Conservation (phyloP, 2,888 invertebrate species). For the Tachina lurida region DNA sequence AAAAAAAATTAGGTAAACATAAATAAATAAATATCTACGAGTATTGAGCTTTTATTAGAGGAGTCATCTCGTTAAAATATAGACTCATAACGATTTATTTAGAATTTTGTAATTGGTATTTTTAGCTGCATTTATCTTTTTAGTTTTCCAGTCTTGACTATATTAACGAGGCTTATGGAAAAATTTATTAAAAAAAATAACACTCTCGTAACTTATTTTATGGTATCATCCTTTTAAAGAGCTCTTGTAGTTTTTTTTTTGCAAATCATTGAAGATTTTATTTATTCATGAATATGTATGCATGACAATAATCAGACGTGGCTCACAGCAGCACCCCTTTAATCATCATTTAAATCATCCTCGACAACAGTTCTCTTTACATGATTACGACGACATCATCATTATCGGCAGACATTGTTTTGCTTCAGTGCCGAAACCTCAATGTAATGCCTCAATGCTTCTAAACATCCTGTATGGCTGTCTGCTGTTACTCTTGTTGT, state of each 20-base stretch:
- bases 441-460: conserved; percentile 67
- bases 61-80: neutral
- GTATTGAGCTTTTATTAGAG: neutral
- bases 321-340: conserved; percentile 1
- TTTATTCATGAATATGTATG: conserved; percentile 56
- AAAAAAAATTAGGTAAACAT: neutral
- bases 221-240: conserved; percentile 25
- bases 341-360: conserved; percentile 43
- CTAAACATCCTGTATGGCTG: conserved; percentile 62
- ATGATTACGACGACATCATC: conserved; percentile 70
- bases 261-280: neutral
- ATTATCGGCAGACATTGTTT: conserved; percentile 63
- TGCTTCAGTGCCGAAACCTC: conserved; percentile 60
- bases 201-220: too few species aligned
- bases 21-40: neutral
- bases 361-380: conserved; percentile 55
- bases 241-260: conserved; percentile 5
- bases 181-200: too few species aligned
- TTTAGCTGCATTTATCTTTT: too few species aligned
- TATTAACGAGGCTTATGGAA: too few species aligned
- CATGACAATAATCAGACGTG: conserved; percentile 26
- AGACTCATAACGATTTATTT: neutral
- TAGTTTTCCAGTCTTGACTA: too few species aligned
- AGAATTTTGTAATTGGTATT: neutral
- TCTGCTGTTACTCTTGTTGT: conserved; percentile 41